Percentiles rank a stretch among this genome's conserved stretches.
These are phyloP conservation scores for Bursaphelenchus mucronatus DNA, from an alignment of 1,140 invertebrate species.

Conservation along the genomic window DNA sequence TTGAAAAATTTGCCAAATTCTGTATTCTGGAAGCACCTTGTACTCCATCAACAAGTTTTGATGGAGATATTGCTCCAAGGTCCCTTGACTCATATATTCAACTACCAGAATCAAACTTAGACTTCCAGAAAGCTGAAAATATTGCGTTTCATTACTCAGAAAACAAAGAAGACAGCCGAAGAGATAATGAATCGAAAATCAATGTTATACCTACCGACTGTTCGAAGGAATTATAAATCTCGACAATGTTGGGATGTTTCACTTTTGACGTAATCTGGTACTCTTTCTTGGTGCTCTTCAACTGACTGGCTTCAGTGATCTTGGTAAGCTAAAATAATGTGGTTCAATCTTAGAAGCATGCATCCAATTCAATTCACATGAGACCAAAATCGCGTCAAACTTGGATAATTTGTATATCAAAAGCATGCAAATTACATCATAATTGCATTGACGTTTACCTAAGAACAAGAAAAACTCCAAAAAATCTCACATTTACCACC, in stretches of 20 bases:
- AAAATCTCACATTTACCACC: slow-evolving; percentile 6
- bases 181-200: background rate
- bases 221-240: background rate
- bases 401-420: background rate
- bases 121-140: background rate
- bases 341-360: background rate
- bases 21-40: background rate
- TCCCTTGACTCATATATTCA: slow-evolving; percentile 13
- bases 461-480: background rate
- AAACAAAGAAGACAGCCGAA: background rate
- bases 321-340: too few relatives aligned
- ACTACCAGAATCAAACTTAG: background rate
- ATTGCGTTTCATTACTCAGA: background rate
- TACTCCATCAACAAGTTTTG: slow-evolving; percentile 9
- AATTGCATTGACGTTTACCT: background rate
- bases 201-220: background rate
- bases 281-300: background rate
- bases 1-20: slow-evolving; percentile 19
- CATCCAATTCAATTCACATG: background rate
- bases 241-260: background rate
- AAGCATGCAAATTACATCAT: background rate
- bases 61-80: slow-evolving; percentile 11
- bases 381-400: background rate
- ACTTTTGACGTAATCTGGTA: background rate
- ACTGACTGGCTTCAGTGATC: background rate